phyloP scores from a whole-genome alignment of 2,113 vertebrate species.

The Centropus unirufus region DNA sequence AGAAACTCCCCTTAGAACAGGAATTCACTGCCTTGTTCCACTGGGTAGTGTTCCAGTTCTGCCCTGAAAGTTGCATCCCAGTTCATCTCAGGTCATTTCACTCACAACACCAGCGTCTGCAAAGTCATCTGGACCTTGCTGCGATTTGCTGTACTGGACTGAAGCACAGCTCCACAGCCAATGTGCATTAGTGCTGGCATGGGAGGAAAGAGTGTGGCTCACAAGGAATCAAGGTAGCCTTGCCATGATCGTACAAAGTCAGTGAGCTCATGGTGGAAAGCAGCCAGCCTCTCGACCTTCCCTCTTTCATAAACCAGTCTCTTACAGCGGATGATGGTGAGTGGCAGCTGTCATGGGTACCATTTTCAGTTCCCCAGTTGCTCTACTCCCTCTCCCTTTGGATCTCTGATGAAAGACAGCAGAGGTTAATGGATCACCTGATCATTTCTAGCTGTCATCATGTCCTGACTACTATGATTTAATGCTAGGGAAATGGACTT shows the following conservation, averaged over 20 bases:
- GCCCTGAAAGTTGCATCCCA: not conserved
- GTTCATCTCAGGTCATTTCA: not conserved
- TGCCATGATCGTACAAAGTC: not conserved
- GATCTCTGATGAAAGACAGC: not conserved
- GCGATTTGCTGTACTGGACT: not conserved
- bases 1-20: not conserved
- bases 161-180: not conserved
- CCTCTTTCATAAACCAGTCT: not conserved
- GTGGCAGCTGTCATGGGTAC: not conserved
- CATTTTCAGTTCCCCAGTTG: not conserved
- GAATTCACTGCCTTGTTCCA: not conserved
- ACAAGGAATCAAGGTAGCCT: not conserved
- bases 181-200: not conserved
- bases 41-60: not conserved
- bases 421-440: not conserved
- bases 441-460: not conserved
- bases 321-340: accelerated
- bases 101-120: not conserved
- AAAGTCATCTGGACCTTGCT: constrained; percentile 43
- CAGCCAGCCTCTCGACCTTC: not conserved
- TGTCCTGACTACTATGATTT: not conserved
- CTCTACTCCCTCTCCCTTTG: not conserved
- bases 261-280: accelerated
- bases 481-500: not conserved
- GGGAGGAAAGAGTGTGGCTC: accelerated